Percentiles rank a stretch among this genome's conserved stretches.
Conservation (phyloP, 2,888 invertebrate species). For the Dione juno region DNA sequence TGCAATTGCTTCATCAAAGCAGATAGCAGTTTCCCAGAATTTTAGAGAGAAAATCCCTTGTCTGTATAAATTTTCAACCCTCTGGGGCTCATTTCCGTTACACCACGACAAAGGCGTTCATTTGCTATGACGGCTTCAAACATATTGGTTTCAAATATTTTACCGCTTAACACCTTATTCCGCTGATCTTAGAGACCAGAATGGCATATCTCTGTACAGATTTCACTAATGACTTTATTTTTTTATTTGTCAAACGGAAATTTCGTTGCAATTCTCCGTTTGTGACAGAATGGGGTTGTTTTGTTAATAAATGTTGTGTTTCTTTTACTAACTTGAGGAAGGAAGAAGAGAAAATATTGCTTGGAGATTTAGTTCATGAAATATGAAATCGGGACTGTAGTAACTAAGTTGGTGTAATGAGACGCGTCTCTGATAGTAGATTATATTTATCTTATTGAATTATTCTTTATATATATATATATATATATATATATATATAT, state of each 20-base stretch:
- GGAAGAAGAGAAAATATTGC: neutral
- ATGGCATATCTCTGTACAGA: conserved; percentile 7
- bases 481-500: too few relatives aligned
- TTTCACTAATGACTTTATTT: conserved; percentile 29
- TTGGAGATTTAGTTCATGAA: neutral
- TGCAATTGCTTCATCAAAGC: conserved; percentile 22
- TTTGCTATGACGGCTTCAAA: conserved; percentile 37
- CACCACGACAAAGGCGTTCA: conserved; percentile 37
- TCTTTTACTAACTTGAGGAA: neutral
- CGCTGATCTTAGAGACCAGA: neutral
- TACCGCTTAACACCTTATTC: conserved; percentile 27
- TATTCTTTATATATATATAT: too few relatives aligned
- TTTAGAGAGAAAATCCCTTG: conserved; percentile 34
- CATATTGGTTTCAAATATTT: conserved; percentile 24
- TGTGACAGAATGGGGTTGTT: conserved; percentile 26
- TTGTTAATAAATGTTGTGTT: conserved; percentile 18
- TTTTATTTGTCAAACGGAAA: conserved; percentile 35
- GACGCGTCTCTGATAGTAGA: neutral
- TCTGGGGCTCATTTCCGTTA: conserved; percentile 40
- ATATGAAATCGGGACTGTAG: neutral
- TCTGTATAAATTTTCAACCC: conserved; percentile 35
- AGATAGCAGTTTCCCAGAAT: conserved; percentile 34
- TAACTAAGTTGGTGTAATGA: neutral
- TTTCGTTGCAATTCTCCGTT: conserved; percentile 35
- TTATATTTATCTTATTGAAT: too few relatives aligned